Evolutionary conservation across 2,797 vertebrate species (phyloP).

Genomic region (Dryobates pubescens): DNA sequence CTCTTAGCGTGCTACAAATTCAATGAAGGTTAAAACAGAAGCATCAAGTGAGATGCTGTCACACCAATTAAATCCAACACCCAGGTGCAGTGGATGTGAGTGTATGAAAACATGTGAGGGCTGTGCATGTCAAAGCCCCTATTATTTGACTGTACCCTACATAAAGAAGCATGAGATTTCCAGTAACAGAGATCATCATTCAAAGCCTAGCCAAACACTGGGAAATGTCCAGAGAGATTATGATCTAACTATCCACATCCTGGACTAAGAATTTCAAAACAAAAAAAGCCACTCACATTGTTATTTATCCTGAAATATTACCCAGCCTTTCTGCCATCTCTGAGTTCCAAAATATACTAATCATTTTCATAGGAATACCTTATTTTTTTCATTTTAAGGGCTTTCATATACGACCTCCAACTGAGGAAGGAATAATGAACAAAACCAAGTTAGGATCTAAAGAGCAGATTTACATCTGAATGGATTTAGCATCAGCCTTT

Average conservation of each 20-base stretch:
- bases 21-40: not conserved
- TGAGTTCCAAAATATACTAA: conserved; percentile 36
- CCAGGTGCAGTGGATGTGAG: not conserved
- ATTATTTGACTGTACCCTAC: not conserved
- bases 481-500: conserved; percentile 46
- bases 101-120: not conserved
- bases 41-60: not conserved
- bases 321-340: not conserved
- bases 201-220: conserved; percentile 16
- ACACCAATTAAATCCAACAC: not conserved
- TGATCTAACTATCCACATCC: conserved; percentile 22
- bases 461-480: conserved; percentile 38
- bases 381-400: conserved; percentile 30
- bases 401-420: conserved; percentile 9
- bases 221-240: conserved; percentile 12
- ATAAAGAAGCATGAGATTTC: not conserved
- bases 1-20: not conserved
- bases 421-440: conserved; percentile 6
- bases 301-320: conserved; percentile 47
- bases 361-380: not conserved
- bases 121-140: not conserved
- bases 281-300: not conserved
- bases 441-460: not conserved
- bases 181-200: not conserved
- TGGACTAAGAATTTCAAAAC: conserved; percentile 29